phyloP scores from a whole-genome alignment of 2,113 vertebrate genomes.

The Ahaetulla prasina region DNA sequence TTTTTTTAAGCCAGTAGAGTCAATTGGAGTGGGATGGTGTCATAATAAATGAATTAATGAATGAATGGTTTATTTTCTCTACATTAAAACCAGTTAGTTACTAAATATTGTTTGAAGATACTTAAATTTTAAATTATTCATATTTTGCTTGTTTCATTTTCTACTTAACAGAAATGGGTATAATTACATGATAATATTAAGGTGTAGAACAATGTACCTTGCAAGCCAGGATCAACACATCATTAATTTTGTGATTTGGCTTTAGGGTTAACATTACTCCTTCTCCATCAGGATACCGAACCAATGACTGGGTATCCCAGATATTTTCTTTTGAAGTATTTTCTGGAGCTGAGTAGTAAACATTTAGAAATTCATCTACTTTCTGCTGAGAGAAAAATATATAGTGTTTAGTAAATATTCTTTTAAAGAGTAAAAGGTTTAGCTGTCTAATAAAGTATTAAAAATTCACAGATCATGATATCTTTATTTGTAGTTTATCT shows the following conservation, averaged over 20 bases:
- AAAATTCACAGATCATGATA: neutral
- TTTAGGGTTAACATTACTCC: conserved; percentile 76
- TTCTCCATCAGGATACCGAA: conserved; percentile 80
- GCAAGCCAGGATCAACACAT: conserved; percentile 82
- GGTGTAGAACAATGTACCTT: conserved; percentile 72
- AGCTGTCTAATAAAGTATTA: neutral
- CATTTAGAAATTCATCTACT: conserved; percentile 73
- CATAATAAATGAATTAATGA: neutral
- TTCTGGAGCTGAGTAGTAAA: conserved; percentile 76
- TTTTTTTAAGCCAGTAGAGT: neutral
- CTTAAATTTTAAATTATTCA: neutral
- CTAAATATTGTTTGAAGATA: neutral
- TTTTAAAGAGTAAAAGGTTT: neutral
- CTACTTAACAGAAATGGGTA: neutral
- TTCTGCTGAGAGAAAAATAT: conserved; percentile 56
- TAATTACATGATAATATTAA: neutral
- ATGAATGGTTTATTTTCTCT: neutral
- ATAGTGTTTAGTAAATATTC: neutral
- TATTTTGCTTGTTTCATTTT: neutral
- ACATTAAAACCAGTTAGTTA: neutral
- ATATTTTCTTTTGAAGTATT: conserved; percentile 68
- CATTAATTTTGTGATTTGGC: conserved; percentile 78
- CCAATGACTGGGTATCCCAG: conserved; percentile 68
- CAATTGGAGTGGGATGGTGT: neutral
- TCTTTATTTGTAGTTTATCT: neutral